A percentile compares a stretch with the other conserved stretches of the same genome.
Evolutionary conservation across 2,888 invertebrate genomes (phyloP).

Genomic region (Andrena bicolor): DNA sequence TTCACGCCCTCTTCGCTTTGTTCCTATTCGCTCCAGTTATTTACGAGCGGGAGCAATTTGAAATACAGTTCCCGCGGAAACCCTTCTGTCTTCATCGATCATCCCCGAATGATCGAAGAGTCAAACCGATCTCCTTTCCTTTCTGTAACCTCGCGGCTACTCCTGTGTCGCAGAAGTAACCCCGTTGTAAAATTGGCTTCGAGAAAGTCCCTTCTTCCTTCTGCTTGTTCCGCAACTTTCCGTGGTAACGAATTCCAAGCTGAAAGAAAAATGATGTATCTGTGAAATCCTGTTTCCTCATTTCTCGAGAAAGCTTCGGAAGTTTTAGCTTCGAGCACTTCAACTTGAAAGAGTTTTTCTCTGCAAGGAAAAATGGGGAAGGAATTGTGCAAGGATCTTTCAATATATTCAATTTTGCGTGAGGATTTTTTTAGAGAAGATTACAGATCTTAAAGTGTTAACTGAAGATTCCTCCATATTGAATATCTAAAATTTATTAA

Average conservation of each 20-base stretch:
- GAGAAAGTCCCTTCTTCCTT: background rate
- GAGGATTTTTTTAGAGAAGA: too few relatives aligned
- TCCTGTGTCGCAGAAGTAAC: background rate
- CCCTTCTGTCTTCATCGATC: constrained; percentile 31
- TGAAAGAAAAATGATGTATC: too few relatives aligned
- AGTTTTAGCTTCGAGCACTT: too few relatives aligned
- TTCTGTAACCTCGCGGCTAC: background rate
- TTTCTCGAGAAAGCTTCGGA: too few relatives aligned
- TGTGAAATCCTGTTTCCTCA: too few relatives aligned
- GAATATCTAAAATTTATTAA: too few relatives aligned
- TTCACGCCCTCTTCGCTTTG: background rate
- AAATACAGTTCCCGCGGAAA: background rate
- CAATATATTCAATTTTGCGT: too few relatives aligned
- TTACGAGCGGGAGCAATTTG: constrained; percentile 17
- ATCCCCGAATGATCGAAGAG: constrained; percentile 10
- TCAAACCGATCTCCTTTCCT: constrained; percentile 9
- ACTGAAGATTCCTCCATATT: too few relatives aligned
- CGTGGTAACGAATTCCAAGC: background rate
- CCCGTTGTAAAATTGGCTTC: constrained; percentile 3
- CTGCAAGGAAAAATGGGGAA: too few relatives aligned
- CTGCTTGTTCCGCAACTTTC: background rate
- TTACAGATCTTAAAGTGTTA: too few relatives aligned
- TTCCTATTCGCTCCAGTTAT: constrained; percentile 2
- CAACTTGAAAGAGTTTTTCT: too few relatives aligned
- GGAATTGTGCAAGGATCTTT: too few relatives aligned